Base-by-base conservation (phyloP, 2,113 vertebrate genomes). In the Platanista minor region DNA sequence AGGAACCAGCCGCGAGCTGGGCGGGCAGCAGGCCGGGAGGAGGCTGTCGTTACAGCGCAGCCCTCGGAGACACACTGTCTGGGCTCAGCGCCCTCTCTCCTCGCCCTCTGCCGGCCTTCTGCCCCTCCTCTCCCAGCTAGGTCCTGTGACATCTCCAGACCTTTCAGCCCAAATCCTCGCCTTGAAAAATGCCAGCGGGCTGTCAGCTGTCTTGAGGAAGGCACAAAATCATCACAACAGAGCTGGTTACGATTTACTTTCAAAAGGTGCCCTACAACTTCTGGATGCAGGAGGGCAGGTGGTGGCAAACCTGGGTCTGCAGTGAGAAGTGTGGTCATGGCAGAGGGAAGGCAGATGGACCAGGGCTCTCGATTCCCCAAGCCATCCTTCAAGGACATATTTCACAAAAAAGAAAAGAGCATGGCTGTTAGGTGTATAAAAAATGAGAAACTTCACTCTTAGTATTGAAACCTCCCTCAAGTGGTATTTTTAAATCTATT, bases 11-110 rank as follows among this genome's bases (percentile, higher is more conserved):
- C 0, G 0, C 0, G 8, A 31, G 41, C 67, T 31, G 3, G n/a
- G 8, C 0, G 11, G 61, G 3, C 31, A 43, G 66, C 15, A 9
- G 1, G 2, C 87, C 1, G 13, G 75, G 33, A 49, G 21, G 20
- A n/a, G 59, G 59, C 39, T 27, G 67, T 36, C 20, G 6, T 61
- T 10, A 18, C 33, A 77, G 52, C 0, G 4, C 6, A 27, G 4
- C 18, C 20, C 4, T 13, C 8, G 0, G 69, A 8, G n/a, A 41
- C 1, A 1, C 0, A 1, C 2, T 31, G 4, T 2, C 8, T 4
- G 66, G 14, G 2, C 13, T 41, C 9, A 0, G 25, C 10, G 4
- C 14, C 62, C 29, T 94, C 46, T 92, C n/a, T 49, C 21, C 14
- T 33, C 1, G 0, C 1, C 27, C 72, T 59, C 41, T 64, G 87